A percentile compares a stretch with the other conserved stretches of the same genome.
phyloP scores from a whole-genome alignment of 2,888 invertebrate genomes.

The Lasioglossum lativentre region DNA sequence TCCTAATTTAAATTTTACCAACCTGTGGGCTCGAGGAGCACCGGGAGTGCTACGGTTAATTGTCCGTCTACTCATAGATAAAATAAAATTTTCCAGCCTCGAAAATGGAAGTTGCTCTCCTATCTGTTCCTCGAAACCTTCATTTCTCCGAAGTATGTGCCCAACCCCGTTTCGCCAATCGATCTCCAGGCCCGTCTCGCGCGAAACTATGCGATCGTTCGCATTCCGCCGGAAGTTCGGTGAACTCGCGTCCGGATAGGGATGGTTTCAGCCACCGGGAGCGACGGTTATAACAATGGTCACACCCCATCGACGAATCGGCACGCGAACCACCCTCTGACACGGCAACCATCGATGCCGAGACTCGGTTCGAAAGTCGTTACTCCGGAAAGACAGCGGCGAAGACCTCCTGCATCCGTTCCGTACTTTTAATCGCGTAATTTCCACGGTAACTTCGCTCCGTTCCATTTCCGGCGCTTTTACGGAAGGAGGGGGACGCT shows the following conservation, averaged over 20 bases:
- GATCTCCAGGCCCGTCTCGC: neutral
- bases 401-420: constrained; percentile 50
- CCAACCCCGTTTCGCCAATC: neutral
- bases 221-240: constrained; percentile 13
- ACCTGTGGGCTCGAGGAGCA: too few relatives aligned
- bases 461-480: constrained; percentile 55
- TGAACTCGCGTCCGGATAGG: neutral
- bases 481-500: constrained; percentile 37
- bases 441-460: constrained; percentile 67
- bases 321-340: constrained; percentile 7
- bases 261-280: neutral
- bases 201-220: constrained; percentile 1
- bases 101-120: too few relatives aligned
- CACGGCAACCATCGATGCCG: constrained; percentile 26
- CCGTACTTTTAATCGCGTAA: constrained; percentile 71
- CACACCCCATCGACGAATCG: constrained; percentile 5
- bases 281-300: neutral
- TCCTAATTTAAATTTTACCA: too few relatives aligned
- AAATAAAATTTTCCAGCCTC: too few relatives aligned
- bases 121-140: too few relatives aligned
- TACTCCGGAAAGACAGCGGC: constrained; percentile 53
- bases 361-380: constrained; percentile 36
- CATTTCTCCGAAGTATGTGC: neutral
- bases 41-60: too few relatives aligned
- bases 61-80: too few relatives aligned